Conservation (phyloP, 2,113 vertebrate species). For the Campylomormyrus numenius region DNA sequence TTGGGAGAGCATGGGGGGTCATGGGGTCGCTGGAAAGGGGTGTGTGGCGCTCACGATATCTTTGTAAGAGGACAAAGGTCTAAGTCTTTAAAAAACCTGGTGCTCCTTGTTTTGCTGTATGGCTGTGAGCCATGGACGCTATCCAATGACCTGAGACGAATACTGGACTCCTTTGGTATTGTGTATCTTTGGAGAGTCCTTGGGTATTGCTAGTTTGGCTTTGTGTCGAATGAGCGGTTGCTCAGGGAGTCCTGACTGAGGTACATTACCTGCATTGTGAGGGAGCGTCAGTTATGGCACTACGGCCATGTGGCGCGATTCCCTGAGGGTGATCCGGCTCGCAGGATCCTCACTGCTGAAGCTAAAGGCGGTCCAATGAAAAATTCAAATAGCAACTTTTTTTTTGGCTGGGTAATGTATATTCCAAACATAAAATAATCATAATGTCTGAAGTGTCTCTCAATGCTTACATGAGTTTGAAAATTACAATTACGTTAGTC, state of each 20-base stretch:
- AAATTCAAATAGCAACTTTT: too few relatives aligned
- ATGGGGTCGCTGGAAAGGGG: not conserved
- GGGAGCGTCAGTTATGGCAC: not conserved
- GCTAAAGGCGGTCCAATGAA: too few relatives aligned
- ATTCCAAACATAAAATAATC: too few relatives aligned
- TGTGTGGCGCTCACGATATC: not conserved
- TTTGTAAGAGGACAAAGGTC: not conserved
- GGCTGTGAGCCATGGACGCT: not conserved
- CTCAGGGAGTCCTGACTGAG: not conserved
- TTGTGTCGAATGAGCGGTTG: not conserved
- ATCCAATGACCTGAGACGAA: not conserved
- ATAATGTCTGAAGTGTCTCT: too few relatives aligned
- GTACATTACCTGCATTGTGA: not conserved
- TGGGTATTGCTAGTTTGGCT: not conserved
- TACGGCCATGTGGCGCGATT: fast-evolving
- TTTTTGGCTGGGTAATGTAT: too few relatives aligned
- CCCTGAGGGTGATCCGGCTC: not conserved
- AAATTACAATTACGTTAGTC: too few relatives aligned
- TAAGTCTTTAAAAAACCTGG: not conserved
- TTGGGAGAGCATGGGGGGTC: not conserved
- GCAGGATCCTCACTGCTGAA: too few relatives aligned
- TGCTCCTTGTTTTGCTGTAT: not conserved
- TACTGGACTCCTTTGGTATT: not conserved
- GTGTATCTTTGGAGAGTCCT: not conserved
- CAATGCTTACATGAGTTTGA: too few relatives aligned